Evolutionary conservation across 1,140 invertebrate species (phyloP), one percentile per base, ranked within the genome.

Genomic region (Gryllus bimaculatus): DNA sequence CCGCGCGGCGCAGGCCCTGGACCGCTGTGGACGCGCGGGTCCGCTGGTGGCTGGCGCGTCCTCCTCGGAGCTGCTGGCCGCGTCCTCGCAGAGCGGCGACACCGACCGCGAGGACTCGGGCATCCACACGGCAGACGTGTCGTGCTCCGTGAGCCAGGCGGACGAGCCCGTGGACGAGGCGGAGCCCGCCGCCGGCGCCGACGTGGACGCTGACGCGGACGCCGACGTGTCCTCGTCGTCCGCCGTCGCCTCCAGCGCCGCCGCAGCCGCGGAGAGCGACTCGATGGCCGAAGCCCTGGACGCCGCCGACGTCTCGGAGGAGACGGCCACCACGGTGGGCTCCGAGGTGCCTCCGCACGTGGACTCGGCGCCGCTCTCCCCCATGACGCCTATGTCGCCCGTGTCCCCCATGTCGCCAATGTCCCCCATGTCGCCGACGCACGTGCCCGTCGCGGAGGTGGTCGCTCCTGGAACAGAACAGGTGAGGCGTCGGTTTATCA

Each of bases 31-130:
- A 86, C 87, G 66, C 85, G 85, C 54, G 13, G 81, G 83, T 7
- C 86, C 86, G 81, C 90, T 90, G 81, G 87, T 88, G 21, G 85
- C 88, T 0, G 89, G 88, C 1, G 85, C 86, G 6, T 88, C 88
- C 0, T 88, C 88, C 10, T 85, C 85, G 0, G 88, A 89, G 80
- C 82, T 88, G 21, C 81, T 88, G 15, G 87, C 87, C 49, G 77
- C 84, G 48, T 81, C 81, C 7, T 83, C 82, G 39, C 80, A 84
- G 47, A 84, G 83, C 73, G 88, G 87, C 77, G 92, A 93, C 78
- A 92, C 92, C 12, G 92, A 94, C 85, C 88, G 91, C 15, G 93
- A 95, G 84, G 93, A 94, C 82, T 94, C 92, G 79, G 93, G 93
- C 7, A 94, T 95, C 78, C 93, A 94, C 81, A 94, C 92, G 47